Evolutionary conservation across 2,888 invertebrate genomes (phyloP), one percentile per base, ranked within the genome.

Genomic region (Acanthoscelides obtectus): DNA sequence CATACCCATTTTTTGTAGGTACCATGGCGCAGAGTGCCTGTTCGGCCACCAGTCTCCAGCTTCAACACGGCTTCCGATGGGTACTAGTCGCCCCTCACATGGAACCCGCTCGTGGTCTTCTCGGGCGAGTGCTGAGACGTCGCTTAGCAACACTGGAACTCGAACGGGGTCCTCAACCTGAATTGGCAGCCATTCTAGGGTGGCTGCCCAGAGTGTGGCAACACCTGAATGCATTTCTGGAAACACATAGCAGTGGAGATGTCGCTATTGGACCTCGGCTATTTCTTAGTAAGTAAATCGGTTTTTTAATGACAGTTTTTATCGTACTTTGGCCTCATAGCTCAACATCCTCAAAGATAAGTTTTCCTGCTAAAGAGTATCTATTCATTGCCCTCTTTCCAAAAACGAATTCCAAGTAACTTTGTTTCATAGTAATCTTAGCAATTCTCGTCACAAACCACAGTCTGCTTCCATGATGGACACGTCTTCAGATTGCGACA

Each of bases 181-280:
- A 97, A 81, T 87, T 98, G 76, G 91, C 93, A 0, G 90, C 95
- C 0, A 93, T 98, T 6, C 88, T 98, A 69, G 97, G 98, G 75
- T 98, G 98, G 98, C 87, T 98, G 78, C 97, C 98, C 0, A 93
- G 94, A 72, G 96, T 97, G 8, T 98, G 97, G 97, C 91, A 94
- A 74, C 95, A 98, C 82, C 90, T 98, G 75, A 98, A 98, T 87
- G 94, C 97, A 73, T 98, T 97, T 87, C 88, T 98, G 66, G 98
- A 98, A 86, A 95, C 94, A 0, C 97, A 98, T 86, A 97, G 96
- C 81, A 97, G 97, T n/a, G 94, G 96, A 71, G 98, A 99, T 87
- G 97, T 97, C 76, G 98, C 98, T 5, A 96, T 99, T 76, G 98
- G 97, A 80, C 90, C 92, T 82, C 80, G 93, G 84, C 85, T 92